Evolutionary conservation across 2,797 vertebrate species (phyloP).

Genomic region (Taeniopygia guttata): DNA sequence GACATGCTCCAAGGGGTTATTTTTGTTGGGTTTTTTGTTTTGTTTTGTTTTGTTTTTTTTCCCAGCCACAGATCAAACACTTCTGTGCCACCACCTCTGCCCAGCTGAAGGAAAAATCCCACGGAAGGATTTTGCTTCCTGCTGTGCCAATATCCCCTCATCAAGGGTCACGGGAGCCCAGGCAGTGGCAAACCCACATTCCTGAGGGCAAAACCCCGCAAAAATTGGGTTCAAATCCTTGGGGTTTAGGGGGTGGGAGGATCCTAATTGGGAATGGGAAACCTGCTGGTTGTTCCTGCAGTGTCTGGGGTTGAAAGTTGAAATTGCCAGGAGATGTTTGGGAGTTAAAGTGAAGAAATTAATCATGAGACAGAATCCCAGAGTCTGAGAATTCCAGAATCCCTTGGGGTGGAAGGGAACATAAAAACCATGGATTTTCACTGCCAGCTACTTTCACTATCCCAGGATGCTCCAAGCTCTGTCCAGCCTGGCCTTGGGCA

Average conservation of each 20-base stretch:
- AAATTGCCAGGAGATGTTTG: not conserved
- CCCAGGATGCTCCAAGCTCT: not conserved
- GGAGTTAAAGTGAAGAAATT: not conserved
- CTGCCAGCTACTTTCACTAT: not conserved
- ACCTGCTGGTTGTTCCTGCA: not conserved
- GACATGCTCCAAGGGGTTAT: not conserved
- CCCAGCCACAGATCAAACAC: slow-evolving; percentile 13
- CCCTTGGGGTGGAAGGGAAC: not conserved
- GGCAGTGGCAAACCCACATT: not conserved
- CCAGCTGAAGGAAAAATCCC: not conserved
- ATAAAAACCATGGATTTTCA: not conserved
- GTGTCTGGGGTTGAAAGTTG: not conserved
- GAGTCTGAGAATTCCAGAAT: not conserved
- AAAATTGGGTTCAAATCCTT: not conserved
- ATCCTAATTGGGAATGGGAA: not conserved
- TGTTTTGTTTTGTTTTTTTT: not conserved
- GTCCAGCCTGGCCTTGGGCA: not conserved
- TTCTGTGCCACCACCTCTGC: not conserved
- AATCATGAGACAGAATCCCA: not conserved
- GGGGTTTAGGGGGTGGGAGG: not conserved
- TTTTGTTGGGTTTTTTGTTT: too few relatives aligned
- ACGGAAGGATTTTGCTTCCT: not conserved
- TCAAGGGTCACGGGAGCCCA: not conserved
- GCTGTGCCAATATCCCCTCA: slow-evolving; percentile 8
- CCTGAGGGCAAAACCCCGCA: not conserved